Evolutionary conservation across 2,888 invertebrate species (phyloP), one percentile per base, ranked within the genome.

Genomic region (Andrena flavipes): DNA sequence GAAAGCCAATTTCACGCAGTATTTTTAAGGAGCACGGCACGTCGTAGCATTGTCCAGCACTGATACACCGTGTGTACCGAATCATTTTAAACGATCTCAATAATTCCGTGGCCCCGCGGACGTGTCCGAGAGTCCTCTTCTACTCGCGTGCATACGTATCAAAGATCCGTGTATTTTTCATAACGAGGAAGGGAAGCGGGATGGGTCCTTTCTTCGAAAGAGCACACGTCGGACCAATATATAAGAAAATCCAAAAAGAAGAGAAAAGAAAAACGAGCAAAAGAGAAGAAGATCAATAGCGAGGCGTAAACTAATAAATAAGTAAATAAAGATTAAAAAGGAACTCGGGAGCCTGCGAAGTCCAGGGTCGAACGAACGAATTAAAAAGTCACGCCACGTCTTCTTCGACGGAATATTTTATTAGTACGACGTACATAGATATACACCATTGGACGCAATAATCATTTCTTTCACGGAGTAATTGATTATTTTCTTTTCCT

Each of bases 171-270:
- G 87, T 89, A 88, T 87, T 87, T 86, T 83, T 86, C 82, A 76
- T 84, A 83, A 79, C 20, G 76, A 83, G 63, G 71, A 73, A 26
- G 33, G 74, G 68, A 76, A 56, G 56, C 69, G 72, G 59, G 76
- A 64, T 72, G 78, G 79, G 78, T 84, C 86, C 79, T 82, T 84
- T 69, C 84, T 84, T 86, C 72, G 65, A 82, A 62, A 84, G 79
- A 84, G 80, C 75, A 83, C 82, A 68, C 56, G 76, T 83, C 78
- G 89, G 89, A 89, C 89, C 87, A 89, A 89, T 87, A 73, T 64
- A 60, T 78, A 84, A 75, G 70, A 60, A 80, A 80, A 67, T 42
- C 70, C 51, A 5, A 23, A 62, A 35, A 33, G 42, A 16, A 29
- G 26, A 30, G 26, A 51, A 26, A 69, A 16, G 5, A 20, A 51